Evolutionary conservation across 2,888 invertebrate genomes (phyloP), one percentile per base, ranked within the genome.

Genomic region (Syrista parreyssii): DNA sequence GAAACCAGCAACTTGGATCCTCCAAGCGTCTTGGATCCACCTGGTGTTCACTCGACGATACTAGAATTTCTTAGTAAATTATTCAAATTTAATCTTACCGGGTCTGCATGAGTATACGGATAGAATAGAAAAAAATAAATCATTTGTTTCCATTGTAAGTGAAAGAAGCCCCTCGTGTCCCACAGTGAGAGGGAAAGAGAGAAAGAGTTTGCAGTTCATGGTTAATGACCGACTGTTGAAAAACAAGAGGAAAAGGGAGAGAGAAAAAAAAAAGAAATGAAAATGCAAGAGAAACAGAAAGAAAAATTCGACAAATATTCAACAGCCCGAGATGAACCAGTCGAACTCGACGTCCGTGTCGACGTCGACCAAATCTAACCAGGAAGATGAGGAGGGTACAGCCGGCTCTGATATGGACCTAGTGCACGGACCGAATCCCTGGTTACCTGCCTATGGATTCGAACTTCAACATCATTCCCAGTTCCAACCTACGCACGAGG

Each of bases 391-490:
- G 33, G 82, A 83, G n/a, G 85, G 83, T 30, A 72, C 23, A n/a
- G 11, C 72, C 68, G 74, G 74, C 30, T 78, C 85, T 78, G 90
- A 90, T 81, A 87, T 89, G 88, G 88, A 89, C 78, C 85, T 90
- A 84, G 90, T 92, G 82, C 90, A 92, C 87, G 95, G 95, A 86
- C 94, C 94, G 89, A 95, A 95, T 93, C 95, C 95, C 88, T 96
- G 96, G 96, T 93, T 95, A 92, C 96, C 96, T 85, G 96, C 96
- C 86, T 96, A 96, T 90, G 96, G 96, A 86, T 96, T 95, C 92
- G 92, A 94, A 88, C 93, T 94, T 86, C 93, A 94, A 91, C 95
- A 95, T 89, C 93, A 88, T 68, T 77, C 83, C 76, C 81, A 82
- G 84, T 89, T 88, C 78, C 90, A 90, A 71, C 85, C 88, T 30